phyloP scores from a whole-genome alignment of 2,113 vertebrate species.

The Blennius ocellaris region DNA sequence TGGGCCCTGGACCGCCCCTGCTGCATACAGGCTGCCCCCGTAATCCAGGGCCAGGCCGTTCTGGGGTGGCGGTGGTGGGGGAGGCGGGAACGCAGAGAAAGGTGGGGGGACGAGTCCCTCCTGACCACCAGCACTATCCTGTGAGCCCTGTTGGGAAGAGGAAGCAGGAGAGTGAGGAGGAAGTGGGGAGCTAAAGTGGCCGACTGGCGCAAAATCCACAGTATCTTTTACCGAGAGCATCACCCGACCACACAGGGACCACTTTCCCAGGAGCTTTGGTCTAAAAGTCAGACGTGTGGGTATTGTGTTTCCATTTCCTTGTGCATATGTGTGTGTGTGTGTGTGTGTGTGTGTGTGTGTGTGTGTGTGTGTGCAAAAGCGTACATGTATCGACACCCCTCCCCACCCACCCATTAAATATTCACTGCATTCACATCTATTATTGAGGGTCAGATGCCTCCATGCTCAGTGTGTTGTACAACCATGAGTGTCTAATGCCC shows the following conservation, averaged over 20 bases:
- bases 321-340: too few relatives aligned
- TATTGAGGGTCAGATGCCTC: conserved; percentile 82
- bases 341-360: conserved; percentile 26
- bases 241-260: conserved; percentile 45
- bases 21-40: conserved; percentile 79
- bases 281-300: conserved; percentile 56
- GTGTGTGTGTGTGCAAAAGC: conserved; percentile 20
- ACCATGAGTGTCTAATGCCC: conserved; percentile 64
- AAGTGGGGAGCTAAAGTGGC: conserved; percentile 44
- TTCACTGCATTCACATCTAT: conserved; percentile 81
- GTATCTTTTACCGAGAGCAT: conserved; percentile 54
- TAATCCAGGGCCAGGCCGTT: conserved; percentile 85
- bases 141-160: conserved; percentile 77
- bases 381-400: conserved; percentile 54
- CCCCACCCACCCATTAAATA: conserved; percentile 76
- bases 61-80: conserved; percentile 84
- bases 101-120: conserved; percentile 84
- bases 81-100: conserved; percentile 84
- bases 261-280: conserved; percentile 50
- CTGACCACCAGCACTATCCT: conserved; percentile 83
- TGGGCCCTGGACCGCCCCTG: conserved; percentile 80
- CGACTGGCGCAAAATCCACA: conserved; percentile 35
- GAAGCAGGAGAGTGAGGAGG: conserved; percentile 30
- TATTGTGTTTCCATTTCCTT: conserved; percentile 68
- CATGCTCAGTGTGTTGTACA: conserved; percentile 69